Evolutionary conservation across 2,888 invertebrate genomes (phyloP).

Genomic region (Cheilosia scutellata): DNA sequence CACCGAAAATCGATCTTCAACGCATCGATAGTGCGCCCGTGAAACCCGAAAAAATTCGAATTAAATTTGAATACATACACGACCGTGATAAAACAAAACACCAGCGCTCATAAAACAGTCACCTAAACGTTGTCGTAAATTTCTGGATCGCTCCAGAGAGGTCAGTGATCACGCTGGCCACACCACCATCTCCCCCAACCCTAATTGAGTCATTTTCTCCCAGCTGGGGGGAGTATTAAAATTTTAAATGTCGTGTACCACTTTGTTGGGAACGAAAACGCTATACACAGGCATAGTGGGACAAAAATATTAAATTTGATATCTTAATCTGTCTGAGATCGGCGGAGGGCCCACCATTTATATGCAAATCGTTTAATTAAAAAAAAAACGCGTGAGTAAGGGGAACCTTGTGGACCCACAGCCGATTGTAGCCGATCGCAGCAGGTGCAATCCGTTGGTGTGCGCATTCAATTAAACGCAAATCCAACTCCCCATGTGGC

Average conservation of each 20-base stretch:
- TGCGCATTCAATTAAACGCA: slow-evolving; percentile 71
- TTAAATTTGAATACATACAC: slow-evolving; percentile 21
- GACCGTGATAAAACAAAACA: slow-evolving; percentile 53
- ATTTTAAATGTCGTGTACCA: slow-evolving; percentile 23
- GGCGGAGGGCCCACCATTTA: slow-evolving; percentile 55
- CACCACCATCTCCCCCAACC: slow-evolving; percentile 26
- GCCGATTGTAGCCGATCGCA: slow-evolving; percentile 38
- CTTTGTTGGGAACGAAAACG: slow-evolving; percentile 46
- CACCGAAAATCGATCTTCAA: slow-evolving; percentile 38
- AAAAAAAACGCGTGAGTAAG: slow-evolving; percentile 26
- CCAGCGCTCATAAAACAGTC: slow-evolving; percentile 63
- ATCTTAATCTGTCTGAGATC: slow-evolving; percentile 60
- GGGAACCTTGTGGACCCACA: slow-evolving; percentile 23
- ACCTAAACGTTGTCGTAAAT: slow-evolving; percentile 61
- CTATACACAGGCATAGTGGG: slow-evolving; percentile 7
- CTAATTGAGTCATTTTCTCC: slow-evolving; percentile 67
- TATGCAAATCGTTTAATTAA: slow-evolving; percentile 71
- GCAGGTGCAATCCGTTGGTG: slow-evolving; percentile 56
- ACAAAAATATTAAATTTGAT: slow-evolving; percentile 69
- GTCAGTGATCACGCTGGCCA: slow-evolving; percentile 10
- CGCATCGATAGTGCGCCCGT: neutral
- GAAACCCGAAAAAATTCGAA: slow-evolving; percentile 11
- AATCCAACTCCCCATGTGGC: slow-evolving; percentile 51
- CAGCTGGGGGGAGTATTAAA: slow-evolving; percentile 22
- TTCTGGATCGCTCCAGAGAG: slow-evolving; percentile 35